Evolutionary conservation across 2,888 invertebrate species (phyloP).

Genomic region (Leptogaster cylindrica): DNA sequence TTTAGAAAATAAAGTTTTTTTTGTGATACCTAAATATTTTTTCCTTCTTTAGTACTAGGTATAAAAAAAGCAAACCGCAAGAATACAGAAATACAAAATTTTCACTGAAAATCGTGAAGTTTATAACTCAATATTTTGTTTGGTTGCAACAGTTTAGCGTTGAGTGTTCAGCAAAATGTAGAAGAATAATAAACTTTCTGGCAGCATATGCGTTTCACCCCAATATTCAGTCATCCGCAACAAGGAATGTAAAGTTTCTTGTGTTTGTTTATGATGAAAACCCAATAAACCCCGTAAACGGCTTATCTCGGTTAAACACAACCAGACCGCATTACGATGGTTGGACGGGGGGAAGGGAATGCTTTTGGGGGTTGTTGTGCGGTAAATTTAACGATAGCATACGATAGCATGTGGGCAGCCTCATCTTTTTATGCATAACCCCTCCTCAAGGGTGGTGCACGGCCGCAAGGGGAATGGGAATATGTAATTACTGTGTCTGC

Average conservation of each 20-base stretch:
- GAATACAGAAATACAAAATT: too few species aligned
- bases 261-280: constrained; percentile 40
- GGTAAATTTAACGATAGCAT: constrained; percentile 29
- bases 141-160: too few species aligned
- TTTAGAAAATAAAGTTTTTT: too few species aligned
- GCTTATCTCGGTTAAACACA: constrained; percentile 47
- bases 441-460: background rate
- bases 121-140: too few species aligned
- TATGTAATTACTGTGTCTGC: constrained; percentile 27
- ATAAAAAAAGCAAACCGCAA: too few species aligned
- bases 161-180: too few species aligned
- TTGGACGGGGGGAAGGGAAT: constrained; percentile 13
- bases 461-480: background rate
- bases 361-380: constrained; percentile 9
- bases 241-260: constrained; percentile 1
- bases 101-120: too few species aligned
- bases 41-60: too few species aligned
- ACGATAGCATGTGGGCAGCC: constrained; percentile 32
- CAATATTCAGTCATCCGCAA: too few species aligned
- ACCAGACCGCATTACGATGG: constrained; percentile 43
- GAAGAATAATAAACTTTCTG: too few species aligned
- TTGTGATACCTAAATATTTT: too few species aligned
- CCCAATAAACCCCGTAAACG: constrained; percentile 45
- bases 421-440: constrained; percentile 39
- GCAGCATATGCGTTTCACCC: too few species aligned